Evolutionary conservation across 2,797 vertebrate species (phyloP).

Genomic region (Alectoris magna): DNA sequence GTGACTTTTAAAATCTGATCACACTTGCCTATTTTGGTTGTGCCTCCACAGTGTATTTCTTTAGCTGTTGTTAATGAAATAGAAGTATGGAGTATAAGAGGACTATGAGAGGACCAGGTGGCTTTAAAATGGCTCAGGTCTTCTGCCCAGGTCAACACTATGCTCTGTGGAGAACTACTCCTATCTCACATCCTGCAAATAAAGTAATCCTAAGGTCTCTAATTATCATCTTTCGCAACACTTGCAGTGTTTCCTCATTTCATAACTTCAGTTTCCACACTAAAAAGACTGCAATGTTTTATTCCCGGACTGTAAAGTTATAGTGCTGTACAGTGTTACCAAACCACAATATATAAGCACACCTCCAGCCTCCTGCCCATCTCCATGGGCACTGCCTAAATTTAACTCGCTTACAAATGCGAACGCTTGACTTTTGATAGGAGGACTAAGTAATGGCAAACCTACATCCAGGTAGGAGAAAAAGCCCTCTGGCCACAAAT

Average conservation of each 20-base stretch:
- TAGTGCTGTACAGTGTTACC: not conserved
- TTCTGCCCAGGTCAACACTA: not conserved
- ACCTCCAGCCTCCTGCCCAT: not conserved
- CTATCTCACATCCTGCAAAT: not conserved
- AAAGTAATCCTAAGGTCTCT: not conserved
- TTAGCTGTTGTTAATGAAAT: not conserved
- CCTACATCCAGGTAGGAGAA: not conserved
- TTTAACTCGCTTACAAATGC: not conserved
- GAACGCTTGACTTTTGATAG: not conserved
- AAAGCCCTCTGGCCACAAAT: accelerated
- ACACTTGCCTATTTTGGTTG: not conserved
- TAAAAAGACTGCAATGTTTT: not conserved
- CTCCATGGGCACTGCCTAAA: not conserved
- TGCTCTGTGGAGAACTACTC: not conserved
- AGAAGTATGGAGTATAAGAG: not conserved
- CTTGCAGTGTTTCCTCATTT: not conserved
- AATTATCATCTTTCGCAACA: not conserved
- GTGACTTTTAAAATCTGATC: not conserved
- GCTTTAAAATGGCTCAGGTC: not conserved
- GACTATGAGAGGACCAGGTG: not conserved
- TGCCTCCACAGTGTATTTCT: not conserved
- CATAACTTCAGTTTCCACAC: not conserved
- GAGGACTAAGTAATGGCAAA: not conserved
- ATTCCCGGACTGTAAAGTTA: not conserved
- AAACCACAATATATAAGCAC: accelerated